phyloP scores from a whole-genome alignment of 53 echinoderm and acorn worm species.

The Paracentrotus lividus region DNA sequence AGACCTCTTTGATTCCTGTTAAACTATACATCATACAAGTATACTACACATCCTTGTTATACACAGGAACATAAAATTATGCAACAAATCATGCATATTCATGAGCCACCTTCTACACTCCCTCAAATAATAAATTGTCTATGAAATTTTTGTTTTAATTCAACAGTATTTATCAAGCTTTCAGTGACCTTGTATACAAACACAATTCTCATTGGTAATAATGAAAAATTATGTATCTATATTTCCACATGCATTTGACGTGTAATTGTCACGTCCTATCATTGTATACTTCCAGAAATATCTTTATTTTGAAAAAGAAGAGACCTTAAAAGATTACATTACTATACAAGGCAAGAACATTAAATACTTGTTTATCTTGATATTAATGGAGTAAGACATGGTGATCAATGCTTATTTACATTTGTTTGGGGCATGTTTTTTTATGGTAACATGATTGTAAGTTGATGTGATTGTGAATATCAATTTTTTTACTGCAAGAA shows the following conservation, averaged over 20 bases:
- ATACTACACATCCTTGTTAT: conserved; percentile 13
- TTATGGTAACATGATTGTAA: background rate
- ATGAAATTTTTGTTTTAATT: background rate
- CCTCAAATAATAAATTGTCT: background rate
- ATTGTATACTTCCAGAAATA: background rate
- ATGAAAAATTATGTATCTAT: background rate
- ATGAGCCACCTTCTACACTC: background rate
- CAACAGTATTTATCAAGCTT: background rate
- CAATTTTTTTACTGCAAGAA: too few species aligned
- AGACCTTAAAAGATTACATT: background rate
- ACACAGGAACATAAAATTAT: background rate
- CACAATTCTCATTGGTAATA: background rate
- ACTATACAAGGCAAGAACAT: background rate
- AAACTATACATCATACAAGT: background rate
- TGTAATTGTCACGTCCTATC: background rate
- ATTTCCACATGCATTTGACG: background rate
- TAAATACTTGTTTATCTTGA: background rate
- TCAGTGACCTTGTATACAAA: background rate
- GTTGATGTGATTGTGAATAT: background rate
- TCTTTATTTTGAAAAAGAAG: background rate
- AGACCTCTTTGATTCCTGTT: background rate
- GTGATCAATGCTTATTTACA: background rate
- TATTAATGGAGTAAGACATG: background rate
- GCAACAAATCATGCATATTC: background rate
- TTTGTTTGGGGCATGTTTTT: background rate